These are phyloP conservation scores for Pampusana beccarii DNA, from an alignment of 2,113 vertebrate genomes.

Conservation along the genomic window DNA sequence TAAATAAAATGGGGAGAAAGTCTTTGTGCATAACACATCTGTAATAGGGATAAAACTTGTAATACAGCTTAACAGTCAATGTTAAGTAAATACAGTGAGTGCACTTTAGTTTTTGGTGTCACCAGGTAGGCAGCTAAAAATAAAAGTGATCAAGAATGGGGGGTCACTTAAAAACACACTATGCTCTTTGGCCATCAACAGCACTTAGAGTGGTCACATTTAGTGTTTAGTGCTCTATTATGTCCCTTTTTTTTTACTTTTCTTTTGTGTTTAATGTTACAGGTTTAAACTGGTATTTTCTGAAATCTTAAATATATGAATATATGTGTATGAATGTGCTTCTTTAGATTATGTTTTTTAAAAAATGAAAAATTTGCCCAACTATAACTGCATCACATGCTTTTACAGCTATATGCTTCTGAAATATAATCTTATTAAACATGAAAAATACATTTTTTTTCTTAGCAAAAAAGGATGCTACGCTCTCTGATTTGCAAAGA, in stretches of 20 bases:
- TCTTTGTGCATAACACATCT: not conserved
- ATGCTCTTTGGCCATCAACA: not conserved
- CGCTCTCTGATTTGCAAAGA: not conserved
- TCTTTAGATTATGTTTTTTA: not conserved
- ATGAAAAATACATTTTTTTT: not conserved
- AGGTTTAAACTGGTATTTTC: not conserved
- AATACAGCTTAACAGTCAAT: not conserved
- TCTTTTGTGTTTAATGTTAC: not conserved
- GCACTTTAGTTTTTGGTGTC: not conserved
- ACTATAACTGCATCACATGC: not conserved
- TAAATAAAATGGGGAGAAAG: not conserved
- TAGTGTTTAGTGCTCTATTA: not conserved
- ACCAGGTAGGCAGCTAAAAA: too few relatives aligned
- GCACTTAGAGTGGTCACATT: not conserved
- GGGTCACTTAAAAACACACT: not conserved
- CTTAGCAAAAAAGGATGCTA: not conserved
- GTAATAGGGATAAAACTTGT: not conserved
- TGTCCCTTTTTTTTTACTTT: not conserved
- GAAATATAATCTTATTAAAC: not conserved
- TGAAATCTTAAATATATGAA: not conserved
- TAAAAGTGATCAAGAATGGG: not conserved
- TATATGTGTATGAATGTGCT: not conserved
- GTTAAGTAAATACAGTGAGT: not conserved
- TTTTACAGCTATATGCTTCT: not conserved
- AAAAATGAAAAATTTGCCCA: accelerated